A percentile compares a stretch with the other conserved stretches of the same genome.
phyloP scores from a whole-genome alignment of 2,888 invertebrate genomes.

The Mesochorus sp. region DNA sequence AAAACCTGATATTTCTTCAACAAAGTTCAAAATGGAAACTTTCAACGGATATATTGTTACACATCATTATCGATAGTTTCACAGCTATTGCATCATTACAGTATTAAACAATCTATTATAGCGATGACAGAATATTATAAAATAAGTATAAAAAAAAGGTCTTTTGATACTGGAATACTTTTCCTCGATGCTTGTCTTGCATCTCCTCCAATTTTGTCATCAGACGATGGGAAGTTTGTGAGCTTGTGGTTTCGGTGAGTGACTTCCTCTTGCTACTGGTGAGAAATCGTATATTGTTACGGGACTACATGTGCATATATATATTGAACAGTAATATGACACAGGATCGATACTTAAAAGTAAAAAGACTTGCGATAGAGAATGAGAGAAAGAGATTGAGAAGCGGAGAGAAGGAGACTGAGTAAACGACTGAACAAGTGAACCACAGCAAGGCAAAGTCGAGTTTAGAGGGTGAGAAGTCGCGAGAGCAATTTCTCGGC shows the following conservation, averaged over 20 bases:
- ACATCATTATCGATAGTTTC: no score
- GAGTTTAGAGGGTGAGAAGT: slow-evolving; percentile 35
- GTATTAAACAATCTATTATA: no score
- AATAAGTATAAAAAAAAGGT: no score
- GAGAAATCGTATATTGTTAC: neutral
- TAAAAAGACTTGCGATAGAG: slow-evolving; percentile 1
- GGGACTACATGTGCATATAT: neutral
- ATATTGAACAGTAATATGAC: slow-evolving; percentile 35
- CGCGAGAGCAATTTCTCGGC: slow-evolving; percentile 19
- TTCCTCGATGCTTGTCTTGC: neutral
- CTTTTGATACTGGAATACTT: neutral
- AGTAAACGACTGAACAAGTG: slow-evolving; percentile 20
- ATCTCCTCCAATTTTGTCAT: neutral
- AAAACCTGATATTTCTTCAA: no score
- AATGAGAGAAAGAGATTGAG: neutral
- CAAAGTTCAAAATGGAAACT: no score
- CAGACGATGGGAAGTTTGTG: slow-evolving; percentile 11
- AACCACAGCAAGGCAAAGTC: slow-evolving; percentile 30
- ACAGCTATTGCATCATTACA: no score
- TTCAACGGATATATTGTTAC: no score
- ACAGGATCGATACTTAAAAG: slow-evolving; percentile 10
- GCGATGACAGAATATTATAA: no score
- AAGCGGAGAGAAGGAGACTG: no score
- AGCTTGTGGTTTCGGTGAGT: slow-evolving; percentile 10
- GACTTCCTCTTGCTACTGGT: slow-evolving; percentile 9